These are phyloP conservation scores for Vanessa atalanta DNA, from an alignment of 1,140 invertebrate species.

Conservation along the genomic window DNA sequence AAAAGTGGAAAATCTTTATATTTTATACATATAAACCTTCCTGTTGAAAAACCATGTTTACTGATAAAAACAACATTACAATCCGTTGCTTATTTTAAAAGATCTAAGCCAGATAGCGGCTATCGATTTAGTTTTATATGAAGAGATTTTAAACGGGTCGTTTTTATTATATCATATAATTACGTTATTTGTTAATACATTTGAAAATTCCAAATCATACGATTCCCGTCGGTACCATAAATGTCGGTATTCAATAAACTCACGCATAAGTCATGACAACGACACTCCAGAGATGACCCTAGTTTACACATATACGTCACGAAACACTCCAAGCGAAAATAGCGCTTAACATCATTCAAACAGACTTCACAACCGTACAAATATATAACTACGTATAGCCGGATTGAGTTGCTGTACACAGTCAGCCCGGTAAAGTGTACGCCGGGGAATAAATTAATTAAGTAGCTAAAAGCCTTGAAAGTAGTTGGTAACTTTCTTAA, in stretches of 20 bases:
- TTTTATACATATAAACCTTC: too few species aligned
- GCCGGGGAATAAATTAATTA: slow-evolving; percentile 12
- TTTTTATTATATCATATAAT: background rate
- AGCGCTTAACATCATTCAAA: background rate
- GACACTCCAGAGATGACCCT: slow-evolving; percentile 4
- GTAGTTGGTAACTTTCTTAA: background rate
- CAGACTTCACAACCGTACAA: background rate
- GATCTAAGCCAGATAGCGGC: too few species aligned
- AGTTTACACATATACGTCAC: background rate
- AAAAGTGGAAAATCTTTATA: too few species aligned
- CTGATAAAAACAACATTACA: too few species aligned
- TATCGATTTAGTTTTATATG: too few species aligned
- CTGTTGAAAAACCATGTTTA: too few species aligned
- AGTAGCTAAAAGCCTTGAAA: slow-evolving; percentile 6
- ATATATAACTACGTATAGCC: background rate
- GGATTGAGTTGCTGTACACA: background rate
- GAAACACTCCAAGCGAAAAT: background rate
- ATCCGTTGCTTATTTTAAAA: too few species aligned
- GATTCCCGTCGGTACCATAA: background rate
- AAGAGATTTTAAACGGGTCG: too few species aligned
- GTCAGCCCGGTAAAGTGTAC: background rate
- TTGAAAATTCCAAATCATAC: slow-evolving; percentile 1
- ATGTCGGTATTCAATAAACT: slow-evolving; percentile 10
- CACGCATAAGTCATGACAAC: slow-evolving; percentile 5
- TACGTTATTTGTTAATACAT: background rate